Evolutionary conservation across 2,888 invertebrate genomes (phyloP).

Genomic region (Gymnosoma rotundatum): DNA sequence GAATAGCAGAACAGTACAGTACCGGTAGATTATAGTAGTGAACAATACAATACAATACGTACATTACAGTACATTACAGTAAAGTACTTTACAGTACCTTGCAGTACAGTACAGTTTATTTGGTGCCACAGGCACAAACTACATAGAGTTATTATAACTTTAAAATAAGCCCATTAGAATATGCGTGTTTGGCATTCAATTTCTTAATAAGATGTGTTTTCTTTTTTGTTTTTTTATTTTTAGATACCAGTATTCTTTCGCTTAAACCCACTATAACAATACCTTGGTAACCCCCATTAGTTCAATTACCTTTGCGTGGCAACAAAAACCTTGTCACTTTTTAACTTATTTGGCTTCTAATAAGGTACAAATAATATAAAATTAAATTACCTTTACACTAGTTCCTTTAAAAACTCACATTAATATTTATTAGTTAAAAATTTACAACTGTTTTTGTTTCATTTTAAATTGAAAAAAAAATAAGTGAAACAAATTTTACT

Average conservation of each 20-base stretch:
- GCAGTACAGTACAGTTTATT: too few relatives aligned
- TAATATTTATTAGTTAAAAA: neutral
- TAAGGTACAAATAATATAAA: slow-evolving; percentile 2
- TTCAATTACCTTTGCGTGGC: slow-evolving; percentile 7
- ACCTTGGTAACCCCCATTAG: neutral
- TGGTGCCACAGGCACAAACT: too few relatives aligned
- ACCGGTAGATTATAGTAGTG: too few relatives aligned
- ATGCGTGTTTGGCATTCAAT: too few relatives aligned
- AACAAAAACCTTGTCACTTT: slow-evolving; percentile 24
- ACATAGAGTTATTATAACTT: too few relatives aligned
- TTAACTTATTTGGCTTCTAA: slow-evolving; percentile 51
- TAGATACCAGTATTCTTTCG: neutral
- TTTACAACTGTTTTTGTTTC: neutral
- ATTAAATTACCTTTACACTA: slow-evolving; percentile 3
- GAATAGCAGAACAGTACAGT: too few relatives aligned
- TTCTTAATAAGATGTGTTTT: too few relatives aligned
- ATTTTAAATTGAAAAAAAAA: neutral
- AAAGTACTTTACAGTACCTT: too few relatives aligned
- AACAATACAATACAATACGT: too few relatives aligned
- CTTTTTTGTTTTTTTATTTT: neutral
- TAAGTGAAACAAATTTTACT: neutral
- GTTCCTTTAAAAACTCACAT: neutral
- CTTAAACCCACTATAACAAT: neutral
- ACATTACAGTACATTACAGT: too few relatives aligned
- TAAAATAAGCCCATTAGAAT: too few relatives aligned